Base-by-base conservation (phyloP, 2,797 vertebrate genomes). In the Leuciscus waleckii region DNA sequence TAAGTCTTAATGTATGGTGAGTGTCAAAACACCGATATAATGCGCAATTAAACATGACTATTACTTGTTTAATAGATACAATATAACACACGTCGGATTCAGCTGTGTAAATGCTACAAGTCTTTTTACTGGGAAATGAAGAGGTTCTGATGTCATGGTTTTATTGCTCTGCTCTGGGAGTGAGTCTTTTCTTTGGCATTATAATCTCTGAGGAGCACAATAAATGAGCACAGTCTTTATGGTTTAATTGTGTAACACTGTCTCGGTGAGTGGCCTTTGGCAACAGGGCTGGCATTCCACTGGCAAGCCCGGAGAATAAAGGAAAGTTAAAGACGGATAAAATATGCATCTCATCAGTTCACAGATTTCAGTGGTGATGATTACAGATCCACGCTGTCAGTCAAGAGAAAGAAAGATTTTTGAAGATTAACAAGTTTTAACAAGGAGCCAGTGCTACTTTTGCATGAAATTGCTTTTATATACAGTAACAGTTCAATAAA, bases 201-300 rank as follows among this genome's bases (percentile, higher is more conserved):
- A 54, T 82, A 86, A 79, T 83, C 79, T 83, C 56, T 58, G 61
- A 75, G 71, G 61, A 83, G 81, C 89, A 88, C 83, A 89, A 90
- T 84, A 85, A 87, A 79, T 86, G 79, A 74, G 39, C 83, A 76
- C 49, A 71, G 79, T 79, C 86, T 89, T 87, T 85, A 86, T 79
- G 67, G 56, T 81, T 88, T 89, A 88, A 89, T 89, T 89, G 84
- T 87, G 85, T 79, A 82, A 88, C 79, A 73, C 80, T 80, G 83
- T 79, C 83, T 87, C 80, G 76, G 61, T 23, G 43, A 87, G 78
- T 85, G 86, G 83, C 78, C 39, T 84, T 89, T 88, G 87, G 85
- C 87, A 88, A 37, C 26, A 0, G 14, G 39, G 56, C 29, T 68
- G 56, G 78, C 81, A 75, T 87, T 87, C 69, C 54, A 84, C 49